Evolutionary conservation across 2,113 vertebrate species (phyloP).

Genomic region (Stigmatopora nigra): DNA sequence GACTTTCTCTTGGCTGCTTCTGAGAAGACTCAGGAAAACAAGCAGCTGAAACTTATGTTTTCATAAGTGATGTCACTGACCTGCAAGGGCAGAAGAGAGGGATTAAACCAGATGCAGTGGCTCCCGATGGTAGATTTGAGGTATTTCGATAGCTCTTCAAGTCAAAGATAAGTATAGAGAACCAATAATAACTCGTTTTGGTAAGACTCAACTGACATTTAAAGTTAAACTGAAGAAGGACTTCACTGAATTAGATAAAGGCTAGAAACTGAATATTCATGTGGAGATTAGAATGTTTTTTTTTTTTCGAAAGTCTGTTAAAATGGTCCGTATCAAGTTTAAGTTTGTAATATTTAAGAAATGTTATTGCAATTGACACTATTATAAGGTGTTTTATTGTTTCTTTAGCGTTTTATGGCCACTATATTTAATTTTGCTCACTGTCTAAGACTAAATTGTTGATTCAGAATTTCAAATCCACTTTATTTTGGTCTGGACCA

Average conservation of each 20-base stretch:
- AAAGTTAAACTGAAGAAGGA: background rate
- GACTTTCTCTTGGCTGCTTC: conserved; percentile 46
- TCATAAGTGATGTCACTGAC: conserved; percentile 59
- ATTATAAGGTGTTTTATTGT: conserved; percentile 23
- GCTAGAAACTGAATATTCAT: background rate
- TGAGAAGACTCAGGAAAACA: conserved; percentile 60
- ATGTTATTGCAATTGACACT: conserved; percentile 4
- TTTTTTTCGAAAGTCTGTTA: background rate
- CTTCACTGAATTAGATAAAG: conserved; percentile 6
- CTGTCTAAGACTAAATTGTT: background rate
- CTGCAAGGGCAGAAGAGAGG: conserved; percentile 46
- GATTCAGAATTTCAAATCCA: background rate
- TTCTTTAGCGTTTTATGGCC: conserved; percentile 10
- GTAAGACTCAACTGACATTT: background rate
- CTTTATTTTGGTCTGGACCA: background rate
- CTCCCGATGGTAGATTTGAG: conserved; percentile 16
- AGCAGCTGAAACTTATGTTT: conserved; percentile 63
- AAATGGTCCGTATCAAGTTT: background rate
- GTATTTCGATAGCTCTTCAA: background rate
- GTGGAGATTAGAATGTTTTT: background rate
- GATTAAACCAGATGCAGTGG: conserved; percentile 47
- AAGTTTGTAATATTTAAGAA: conserved; percentile 2
- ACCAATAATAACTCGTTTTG: background rate
- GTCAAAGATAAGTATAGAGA: conserved; percentile 7
- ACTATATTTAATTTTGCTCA: background rate